A percentile compares a stretch with the other conserved stretches of the same genome.
Conservation (phyloP, 2,888 invertebrate genomes). For the Anaspis maculata region DNA sequence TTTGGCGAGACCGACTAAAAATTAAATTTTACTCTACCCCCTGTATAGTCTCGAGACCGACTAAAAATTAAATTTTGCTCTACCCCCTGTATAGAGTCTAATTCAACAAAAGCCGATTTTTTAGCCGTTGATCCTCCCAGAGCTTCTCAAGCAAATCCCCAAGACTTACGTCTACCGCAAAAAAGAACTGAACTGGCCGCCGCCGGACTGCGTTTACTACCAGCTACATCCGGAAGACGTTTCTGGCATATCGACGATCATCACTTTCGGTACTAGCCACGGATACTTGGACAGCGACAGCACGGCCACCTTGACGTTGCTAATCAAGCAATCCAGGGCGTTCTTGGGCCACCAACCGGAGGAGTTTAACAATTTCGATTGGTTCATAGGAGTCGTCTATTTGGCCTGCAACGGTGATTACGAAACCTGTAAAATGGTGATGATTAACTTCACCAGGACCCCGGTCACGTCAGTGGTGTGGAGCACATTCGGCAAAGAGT, state of each 20-base stretch:
- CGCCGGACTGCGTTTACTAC: constrained; percentile 9
- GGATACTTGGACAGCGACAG: no score
- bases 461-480: constrained; percentile 18
- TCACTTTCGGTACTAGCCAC: constrained; percentile 7
- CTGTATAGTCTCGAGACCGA: no score
- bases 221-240: constrained; percentile 13
- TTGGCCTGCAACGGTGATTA: constrained; percentile 18
- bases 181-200: constrained; percentile 12
- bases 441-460: constrained; percentile 15
- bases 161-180: constrained; percentile 9
- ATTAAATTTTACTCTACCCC: no score
- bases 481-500: constrained; percentile 14
- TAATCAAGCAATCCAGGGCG: constrained; percentile 19
- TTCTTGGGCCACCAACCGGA: constrained; percentile 15
- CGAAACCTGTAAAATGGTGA: constrained; percentile 13
- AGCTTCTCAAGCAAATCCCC: constrained; percentile 14
- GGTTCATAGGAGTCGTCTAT: constrained; percentile 21
- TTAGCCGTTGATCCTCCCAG: constrained; percentile 12
- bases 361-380: constrained; percentile 21
- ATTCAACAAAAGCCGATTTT: no score
- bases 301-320: constrained; percentile 15
- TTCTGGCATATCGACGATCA: constrained; percentile 10
- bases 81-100: no score
- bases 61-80: no score
- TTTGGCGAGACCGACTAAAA: no score